Percentiles rank a stretch among this genome's conserved stretches.
These are phyloP conservation scores for Neoaliturus tenellus DNA, from an alignment of 2,888 invertebrate genomes.

Conservation along the genomic window DNA sequence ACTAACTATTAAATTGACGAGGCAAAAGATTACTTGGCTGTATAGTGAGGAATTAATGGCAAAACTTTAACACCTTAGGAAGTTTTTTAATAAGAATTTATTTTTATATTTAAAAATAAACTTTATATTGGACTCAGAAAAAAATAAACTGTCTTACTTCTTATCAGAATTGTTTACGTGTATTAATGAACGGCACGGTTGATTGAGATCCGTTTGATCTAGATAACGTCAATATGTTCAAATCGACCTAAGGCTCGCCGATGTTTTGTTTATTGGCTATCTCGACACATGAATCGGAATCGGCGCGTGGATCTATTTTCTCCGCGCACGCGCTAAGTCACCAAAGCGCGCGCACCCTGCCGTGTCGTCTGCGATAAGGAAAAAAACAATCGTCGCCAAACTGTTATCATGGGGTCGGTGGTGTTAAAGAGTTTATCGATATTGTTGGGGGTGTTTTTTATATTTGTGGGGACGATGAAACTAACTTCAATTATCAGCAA, in stretches of 20 bases:
- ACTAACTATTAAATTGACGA: no score
- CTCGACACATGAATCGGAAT: neutral
- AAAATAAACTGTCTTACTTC: no score
- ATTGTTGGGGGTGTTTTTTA: constrained; percentile 94
- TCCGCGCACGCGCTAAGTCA: constrained; percentile 20
- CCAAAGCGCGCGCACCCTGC: constrained; percentile 38
- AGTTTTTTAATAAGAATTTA: no score
- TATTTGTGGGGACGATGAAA: constrained; percentile 96
- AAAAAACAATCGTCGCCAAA: neutral
- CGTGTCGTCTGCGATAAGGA: constrained; percentile 8
- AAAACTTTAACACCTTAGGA: no score
- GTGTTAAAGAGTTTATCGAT: constrained; percentile 94
- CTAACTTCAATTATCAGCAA: constrained; percentile 93
- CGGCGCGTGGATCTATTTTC: constrained; percentile 36
- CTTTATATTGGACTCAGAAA: no score
- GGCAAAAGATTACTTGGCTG: no score
- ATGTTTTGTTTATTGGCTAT: constrained; percentile 16
- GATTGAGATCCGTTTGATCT: neutral
- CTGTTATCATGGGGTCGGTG: constrained; percentile 78
- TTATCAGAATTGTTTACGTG: no score
- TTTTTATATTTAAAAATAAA: no score
- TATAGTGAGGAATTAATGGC: no score
- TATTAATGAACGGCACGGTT: neutral
- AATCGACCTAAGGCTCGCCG: neutral
- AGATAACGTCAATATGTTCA: neutral